phyloP scores from a whole-genome alignment of 2,797 vertebrate genomes.

The Salarias fasciatus region DNA sequence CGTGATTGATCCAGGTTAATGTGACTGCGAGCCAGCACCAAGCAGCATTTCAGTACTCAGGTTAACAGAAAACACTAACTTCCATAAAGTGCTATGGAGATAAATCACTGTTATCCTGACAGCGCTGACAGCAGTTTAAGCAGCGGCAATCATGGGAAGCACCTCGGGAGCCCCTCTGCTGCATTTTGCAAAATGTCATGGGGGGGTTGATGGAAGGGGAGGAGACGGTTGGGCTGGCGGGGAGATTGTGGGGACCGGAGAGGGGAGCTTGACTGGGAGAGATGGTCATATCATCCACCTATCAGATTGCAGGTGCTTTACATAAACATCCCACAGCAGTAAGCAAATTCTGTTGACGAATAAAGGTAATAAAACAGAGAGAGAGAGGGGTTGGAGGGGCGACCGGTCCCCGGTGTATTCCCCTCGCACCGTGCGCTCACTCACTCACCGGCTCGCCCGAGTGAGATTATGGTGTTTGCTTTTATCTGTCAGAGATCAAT shows the following conservation, averaged over 20 bases:
- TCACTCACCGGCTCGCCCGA: slow-evolving; percentile 84
- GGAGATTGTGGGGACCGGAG: slow-evolving; percentile 15
- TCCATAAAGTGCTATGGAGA: slow-evolving; percentile 92
- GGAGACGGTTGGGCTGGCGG: slow-evolving; percentile 55
- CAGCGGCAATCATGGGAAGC: slow-evolving; percentile 92
- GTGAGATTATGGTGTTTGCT: slow-evolving; percentile 99
- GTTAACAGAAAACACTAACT: slow-evolving; percentile 88
- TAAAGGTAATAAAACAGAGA: slow-evolving; percentile 96
- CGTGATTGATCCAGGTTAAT: slow-evolving; percentile 88
- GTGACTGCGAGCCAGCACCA: slow-evolving; percentile 78
- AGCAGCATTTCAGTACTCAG: slow-evolving; percentile 80
- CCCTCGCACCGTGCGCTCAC: slow-evolving; percentile 81
- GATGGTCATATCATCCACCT: slow-evolving; percentile 90
- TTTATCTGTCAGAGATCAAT: slow-evolving; percentile 99
- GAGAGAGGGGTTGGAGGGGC: slow-evolving; percentile 89
- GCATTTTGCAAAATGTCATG: slow-evolving; percentile 95
- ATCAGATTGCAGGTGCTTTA: slow-evolving; percentile 88
- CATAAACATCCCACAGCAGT: slow-evolving; percentile 95
- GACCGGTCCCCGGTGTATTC: slow-evolving; percentile 90
- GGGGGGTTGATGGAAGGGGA: slow-evolving; percentile 65
- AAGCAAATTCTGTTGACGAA: slow-evolving; percentile 98
- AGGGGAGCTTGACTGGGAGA: slow-evolving; percentile 68
- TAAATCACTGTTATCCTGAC: slow-evolving; percentile 99
- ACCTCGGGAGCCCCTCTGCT: slow-evolving; percentile 90
- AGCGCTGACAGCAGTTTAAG: slow-evolving; percentile 98